These are phyloP conservation scores for Drosophila paulistorum DNA, from an alignment of 1,140 invertebrate species.

Conservation along the genomic window DNA sequence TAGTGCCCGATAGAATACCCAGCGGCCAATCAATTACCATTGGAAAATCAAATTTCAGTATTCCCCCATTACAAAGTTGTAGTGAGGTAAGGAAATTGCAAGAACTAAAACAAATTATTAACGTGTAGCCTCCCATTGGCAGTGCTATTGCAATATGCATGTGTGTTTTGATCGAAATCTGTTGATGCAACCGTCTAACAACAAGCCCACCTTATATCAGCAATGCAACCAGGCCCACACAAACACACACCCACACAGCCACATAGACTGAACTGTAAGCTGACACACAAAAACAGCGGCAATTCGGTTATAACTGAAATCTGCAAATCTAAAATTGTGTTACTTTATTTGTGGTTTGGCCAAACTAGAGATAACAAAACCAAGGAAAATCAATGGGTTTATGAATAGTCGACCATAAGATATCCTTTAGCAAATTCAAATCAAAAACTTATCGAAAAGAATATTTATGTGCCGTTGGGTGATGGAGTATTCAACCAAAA, in stretches of 20 bases:
- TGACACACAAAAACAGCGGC: background rate
- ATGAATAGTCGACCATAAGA: background rate
- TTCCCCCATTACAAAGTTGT: background rate
- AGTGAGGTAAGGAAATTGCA: background rate
- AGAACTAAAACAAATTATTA: background rate
- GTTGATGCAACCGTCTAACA: background rate
- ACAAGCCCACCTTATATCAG: background rate
- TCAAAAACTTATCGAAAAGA: too few species aligned
- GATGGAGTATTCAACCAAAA: too few species aligned
- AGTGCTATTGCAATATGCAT: background rate
- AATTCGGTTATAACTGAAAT: slow-evolving; percentile 10
- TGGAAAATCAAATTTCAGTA: too few species aligned
- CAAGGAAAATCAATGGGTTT: background rate
- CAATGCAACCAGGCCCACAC: background rate
- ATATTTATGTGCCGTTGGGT: too few species aligned
- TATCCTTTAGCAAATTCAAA: background rate
- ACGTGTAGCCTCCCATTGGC: background rate
- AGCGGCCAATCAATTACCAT: background rate
- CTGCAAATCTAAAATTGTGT: slow-evolving; percentile 10
- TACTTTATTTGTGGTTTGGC: slow-evolving; percentile 9
- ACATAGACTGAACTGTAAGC: background rate
- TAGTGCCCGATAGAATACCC: too few species aligned
- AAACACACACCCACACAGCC: background rate
- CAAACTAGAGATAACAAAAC: background rate
- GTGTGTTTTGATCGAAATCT: background rate